Evolutionary conservation across 2,797 vertebrate species (phyloP).

Genomic region (Natrix natrix): DNA sequence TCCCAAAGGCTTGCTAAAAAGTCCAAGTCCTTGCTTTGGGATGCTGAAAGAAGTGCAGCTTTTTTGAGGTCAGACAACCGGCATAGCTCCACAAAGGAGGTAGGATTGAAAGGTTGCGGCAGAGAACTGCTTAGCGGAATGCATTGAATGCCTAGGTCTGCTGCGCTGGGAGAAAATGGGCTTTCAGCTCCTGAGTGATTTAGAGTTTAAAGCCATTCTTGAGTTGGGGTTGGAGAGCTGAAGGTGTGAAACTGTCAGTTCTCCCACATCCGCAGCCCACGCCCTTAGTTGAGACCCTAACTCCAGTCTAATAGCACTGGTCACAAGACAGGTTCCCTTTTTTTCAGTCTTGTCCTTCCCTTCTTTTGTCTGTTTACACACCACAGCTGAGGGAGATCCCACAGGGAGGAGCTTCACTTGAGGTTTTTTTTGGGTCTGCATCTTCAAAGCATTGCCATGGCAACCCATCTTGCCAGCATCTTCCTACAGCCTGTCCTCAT

Average conservation of each 20-base stretch:
- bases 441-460: slow-evolving; percentile 16
- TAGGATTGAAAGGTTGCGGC: background rate
- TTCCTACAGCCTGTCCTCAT: background rate
- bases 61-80: background rate
- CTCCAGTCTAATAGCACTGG: background rate
- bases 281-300: background rate
- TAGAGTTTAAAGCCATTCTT: background rate
- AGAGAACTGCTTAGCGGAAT: background rate
- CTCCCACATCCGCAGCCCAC: background rate
- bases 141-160: background rate
- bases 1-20: background rate
- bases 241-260: background rate
- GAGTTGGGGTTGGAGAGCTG: background rate
- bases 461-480: slow-evolving; percentile 5
- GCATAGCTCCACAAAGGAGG: background rate
- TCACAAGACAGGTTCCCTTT: background rate
- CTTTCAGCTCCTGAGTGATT: background rate
- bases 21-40: background rate
- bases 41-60: background rate
- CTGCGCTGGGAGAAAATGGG: background rate
- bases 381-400: rapidly evolving
- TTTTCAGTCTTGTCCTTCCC: background rate
- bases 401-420: background rate
- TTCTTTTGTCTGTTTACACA: background rate
- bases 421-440: background rate